Base-by-base conservation (phyloP, 2,113 vertebrate genomes). In the Dipodomys ordii region DNA sequence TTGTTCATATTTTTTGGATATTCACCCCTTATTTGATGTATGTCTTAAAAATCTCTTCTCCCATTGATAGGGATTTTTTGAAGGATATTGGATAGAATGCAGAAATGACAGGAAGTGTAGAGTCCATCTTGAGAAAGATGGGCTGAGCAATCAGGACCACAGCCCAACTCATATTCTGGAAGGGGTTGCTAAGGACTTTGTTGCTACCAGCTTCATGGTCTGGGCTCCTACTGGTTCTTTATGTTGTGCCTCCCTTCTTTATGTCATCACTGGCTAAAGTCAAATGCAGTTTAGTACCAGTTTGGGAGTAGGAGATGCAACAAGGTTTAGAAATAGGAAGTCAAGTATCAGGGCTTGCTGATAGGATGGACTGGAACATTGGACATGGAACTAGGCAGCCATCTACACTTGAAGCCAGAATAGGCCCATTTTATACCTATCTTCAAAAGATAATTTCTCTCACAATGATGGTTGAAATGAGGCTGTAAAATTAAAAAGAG, bases 61-160 rank as follows among this genome's bases (percentile, higher is more conserved):
- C 16, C 25, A 23, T 32, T 53, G 13, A 49, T 28, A 49, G 65
- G 16, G 65, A 23, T 16, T 67, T 93, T 64, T 71, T n/a, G 84
- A 79, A 44, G n/a, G 25, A 53, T 30, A 39, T 19, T 82, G 7
- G 11, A 2, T 60, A 88, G 11, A 35, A 28, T 6, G 57, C 25
- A 83, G 93, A 95, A 74, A 83, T 83, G 57, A 64, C 4, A 64
- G 30, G 7, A 67, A 60, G 19, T 69, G n/a, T 71, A 25, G 28
- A 83, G 4, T 65, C 69, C 91, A 28, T 9, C 39, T 74, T 83
- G 23, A 44, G 57, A 22, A 32, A 64, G 49, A 44, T 30, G 5
- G 76, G 15, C 18, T 6, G 1, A 12, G 64, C 1, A n/a, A 18
- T 1, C 1, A n/a, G 4, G 49, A 32, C 13, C 32, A 4, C 0